Evolutionary conservation across 2,113 vertebrate genomes (phyloP).

Genomic region (Petrocephalus microphthalmus): DNA sequence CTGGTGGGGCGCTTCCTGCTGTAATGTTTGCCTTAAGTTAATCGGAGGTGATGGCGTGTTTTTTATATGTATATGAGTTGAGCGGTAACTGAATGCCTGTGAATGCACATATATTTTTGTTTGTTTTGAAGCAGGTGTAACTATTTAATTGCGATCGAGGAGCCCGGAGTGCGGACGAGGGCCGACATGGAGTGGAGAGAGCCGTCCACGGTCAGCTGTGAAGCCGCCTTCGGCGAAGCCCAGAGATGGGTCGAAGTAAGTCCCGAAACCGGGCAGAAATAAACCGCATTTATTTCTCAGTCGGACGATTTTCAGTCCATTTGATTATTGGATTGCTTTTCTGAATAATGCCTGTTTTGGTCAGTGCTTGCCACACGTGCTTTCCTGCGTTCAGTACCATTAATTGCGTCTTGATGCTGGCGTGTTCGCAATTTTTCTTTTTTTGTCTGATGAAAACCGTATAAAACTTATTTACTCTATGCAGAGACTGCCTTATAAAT

Average conservation of each 20-base stretch:
- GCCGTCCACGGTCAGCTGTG: conserved; percentile 59
- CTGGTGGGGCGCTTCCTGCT: background rate
- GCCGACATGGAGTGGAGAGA: conserved; percentile 70
- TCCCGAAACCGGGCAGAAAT: background rate
- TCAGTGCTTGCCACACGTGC: background rate
- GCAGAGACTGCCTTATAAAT: background rate
- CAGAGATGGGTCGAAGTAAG: conserved; percentile 87
- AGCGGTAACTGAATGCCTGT: background rate
- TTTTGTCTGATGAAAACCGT: background rate
- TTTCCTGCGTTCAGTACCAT: background rate
- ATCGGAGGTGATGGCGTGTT: background rate
- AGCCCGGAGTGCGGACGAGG: background rate
- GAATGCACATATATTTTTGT: background rate
- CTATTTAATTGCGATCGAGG: background rate
- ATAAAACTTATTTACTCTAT: background rate
- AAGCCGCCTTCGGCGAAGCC: conserved; percentile 70
- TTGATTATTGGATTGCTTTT: background rate
- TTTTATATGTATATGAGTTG: background rate
- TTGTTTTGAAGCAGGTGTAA: background rate
- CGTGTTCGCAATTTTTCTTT: no score
- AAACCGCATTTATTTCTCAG: background rate
- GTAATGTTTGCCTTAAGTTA: background rate
- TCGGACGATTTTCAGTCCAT: background rate
- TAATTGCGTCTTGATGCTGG: background rate
- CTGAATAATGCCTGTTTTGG: background rate